phyloP scores from a whole-genome alignment of 1,140 invertebrate genomes.

The Caenorhabditis latens region DNA sequence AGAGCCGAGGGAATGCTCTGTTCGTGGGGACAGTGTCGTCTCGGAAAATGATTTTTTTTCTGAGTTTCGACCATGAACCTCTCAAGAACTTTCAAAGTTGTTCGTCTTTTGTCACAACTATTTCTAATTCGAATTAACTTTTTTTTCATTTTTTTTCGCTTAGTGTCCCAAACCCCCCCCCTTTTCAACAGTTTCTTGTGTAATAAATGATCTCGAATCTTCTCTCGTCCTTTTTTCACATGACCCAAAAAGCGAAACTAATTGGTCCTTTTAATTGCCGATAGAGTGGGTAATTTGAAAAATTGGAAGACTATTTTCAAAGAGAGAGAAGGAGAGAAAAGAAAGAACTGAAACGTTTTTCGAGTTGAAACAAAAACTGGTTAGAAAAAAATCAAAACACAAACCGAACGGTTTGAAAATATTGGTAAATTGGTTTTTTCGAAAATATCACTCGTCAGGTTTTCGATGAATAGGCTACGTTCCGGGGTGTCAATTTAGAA shows the following conservation, averaged over 20 bases:
- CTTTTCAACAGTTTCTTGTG: conserved; percentile 2
- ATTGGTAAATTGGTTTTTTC: too few relatives aligned
- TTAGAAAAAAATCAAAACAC: too few relatives aligned
- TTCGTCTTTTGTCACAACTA: neutral
- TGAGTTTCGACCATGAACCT: too few relatives aligned
- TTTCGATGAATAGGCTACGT: too few relatives aligned
- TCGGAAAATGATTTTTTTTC: neutral
- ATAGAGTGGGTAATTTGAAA: neutral
- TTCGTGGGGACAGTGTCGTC: conserved; percentile 41
- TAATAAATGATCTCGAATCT: conserved; percentile 43
- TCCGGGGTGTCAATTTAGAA: too few relatives aligned
- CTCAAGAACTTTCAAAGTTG: neutral
- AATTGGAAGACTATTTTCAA: neutral
- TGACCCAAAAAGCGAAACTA: conserved; percentile 46
- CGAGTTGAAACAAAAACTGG: neutral
- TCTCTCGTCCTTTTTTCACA: neutral
- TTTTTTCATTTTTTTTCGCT: neutral
- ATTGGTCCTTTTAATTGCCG: conserved; percentile 1
- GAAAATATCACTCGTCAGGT: too few relatives aligned
- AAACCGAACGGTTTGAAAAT: too few relatives aligned
- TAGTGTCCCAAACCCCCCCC: neutral
- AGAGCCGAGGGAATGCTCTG: conserved; percentile 42
- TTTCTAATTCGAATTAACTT: neutral
- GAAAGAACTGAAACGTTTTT: conserved; percentile 4
- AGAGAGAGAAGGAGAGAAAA: neutral